Evolutionary conservation across 1,140 invertebrate genomes (phyloP), one percentile per base, ranked within the genome.

Genomic region (Paramacrobiotus metropolitanus): DNA sequence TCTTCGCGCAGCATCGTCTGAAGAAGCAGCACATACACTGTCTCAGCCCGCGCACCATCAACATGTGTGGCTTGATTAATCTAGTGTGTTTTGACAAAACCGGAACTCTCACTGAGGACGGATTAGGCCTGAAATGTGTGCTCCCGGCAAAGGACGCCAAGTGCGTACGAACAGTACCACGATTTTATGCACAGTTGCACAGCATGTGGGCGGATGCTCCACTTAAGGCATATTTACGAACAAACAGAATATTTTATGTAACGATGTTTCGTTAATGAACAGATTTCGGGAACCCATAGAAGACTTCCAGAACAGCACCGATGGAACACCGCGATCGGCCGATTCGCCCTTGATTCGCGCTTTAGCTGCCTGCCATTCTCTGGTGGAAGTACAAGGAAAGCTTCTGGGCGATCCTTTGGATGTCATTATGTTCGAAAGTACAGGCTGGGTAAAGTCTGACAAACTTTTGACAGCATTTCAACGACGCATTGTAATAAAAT

Each of bases 11-110:
- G 72, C 78, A 76, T 62, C 76, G 90, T 1, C 73, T 94, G 21
- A 81, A 83, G 70, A 80, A 78, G 21, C 78, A 81, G 2, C 81
- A 82, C 60, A 88, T 95, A 66, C 93, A 84, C 70, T 94, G 90
- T 67, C 91, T 91, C 40, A 89, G 84, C 65, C 89, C 90, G 2
- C 78, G 83, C 2, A 79, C 83, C 1, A 93, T 95, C 64, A 91
- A 91, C 68, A 82, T 92, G 24, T 85, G 86, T 65, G 94, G 92
- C 1, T 89, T 86, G 60, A 78, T 94, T 31, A 87, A 96, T 74
- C 83, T 86, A 65, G 82, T 93, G 67, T 92, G 89, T 70, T 96
- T 95, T 75, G 91, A 95, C 72, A 96, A 95, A 81, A 96, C 92
- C 61, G 92, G 92, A 31, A 96, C 92, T 1, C 71, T 94, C 65